phyloP scores from a whole-genome alignment of 2,888 invertebrate species.

The Electrophaes corylata region DNA sequence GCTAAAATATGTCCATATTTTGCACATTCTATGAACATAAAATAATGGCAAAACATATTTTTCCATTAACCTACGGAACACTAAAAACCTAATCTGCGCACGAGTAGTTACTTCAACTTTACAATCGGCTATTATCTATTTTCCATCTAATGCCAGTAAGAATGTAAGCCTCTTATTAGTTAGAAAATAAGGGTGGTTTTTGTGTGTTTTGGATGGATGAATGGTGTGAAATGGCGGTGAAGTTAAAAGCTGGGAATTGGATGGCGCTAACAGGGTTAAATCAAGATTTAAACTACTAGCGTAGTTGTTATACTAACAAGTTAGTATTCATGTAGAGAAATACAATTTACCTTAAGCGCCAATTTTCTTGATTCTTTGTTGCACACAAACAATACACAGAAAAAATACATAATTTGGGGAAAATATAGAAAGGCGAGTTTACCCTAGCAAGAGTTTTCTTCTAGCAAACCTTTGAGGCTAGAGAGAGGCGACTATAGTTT shows the following conservation, averaged over 20 bases:
- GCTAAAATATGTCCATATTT: slow-evolving; percentile 5
- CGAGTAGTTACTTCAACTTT: slow-evolving; percentile 54
- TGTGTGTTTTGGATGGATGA: slow-evolving; percentile 1
- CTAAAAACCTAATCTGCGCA: slow-evolving; percentile 54
- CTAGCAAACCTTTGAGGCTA: too few species aligned
- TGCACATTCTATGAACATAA: slow-evolving; percentile 8
- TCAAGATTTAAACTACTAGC: slow-evolving; percentile 2
- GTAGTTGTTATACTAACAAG: background rate
- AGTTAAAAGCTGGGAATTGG: slow-evolving; percentile 11
- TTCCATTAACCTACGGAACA: slow-evolving; percentile 36
- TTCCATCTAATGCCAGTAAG: slow-evolving; percentile 29
- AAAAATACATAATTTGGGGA: too few species aligned
- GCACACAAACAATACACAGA: too few species aligned
- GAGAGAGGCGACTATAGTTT: too few species aligned
- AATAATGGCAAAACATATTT: slow-evolving; percentile 15
- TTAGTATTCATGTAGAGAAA: too few species aligned
- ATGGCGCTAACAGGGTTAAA: slow-evolving; percentile 17
- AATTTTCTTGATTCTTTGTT: too few species aligned
- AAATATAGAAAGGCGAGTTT: too few species aligned
- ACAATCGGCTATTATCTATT: slow-evolving; percentile 50
- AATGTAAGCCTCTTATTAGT: slow-evolving; percentile 22
- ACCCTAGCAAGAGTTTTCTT: too few species aligned
- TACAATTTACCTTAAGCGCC: too few species aligned
- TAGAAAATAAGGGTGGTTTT: slow-evolving; percentile 31
- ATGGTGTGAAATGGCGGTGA: slow-evolving; percentile 3